Evolutionary conservation across 2,888 invertebrate genomes (phyloP), one percentile per base, ranked within the genome.

Genomic region (Poecilobothrus nobilitatus): DNA sequence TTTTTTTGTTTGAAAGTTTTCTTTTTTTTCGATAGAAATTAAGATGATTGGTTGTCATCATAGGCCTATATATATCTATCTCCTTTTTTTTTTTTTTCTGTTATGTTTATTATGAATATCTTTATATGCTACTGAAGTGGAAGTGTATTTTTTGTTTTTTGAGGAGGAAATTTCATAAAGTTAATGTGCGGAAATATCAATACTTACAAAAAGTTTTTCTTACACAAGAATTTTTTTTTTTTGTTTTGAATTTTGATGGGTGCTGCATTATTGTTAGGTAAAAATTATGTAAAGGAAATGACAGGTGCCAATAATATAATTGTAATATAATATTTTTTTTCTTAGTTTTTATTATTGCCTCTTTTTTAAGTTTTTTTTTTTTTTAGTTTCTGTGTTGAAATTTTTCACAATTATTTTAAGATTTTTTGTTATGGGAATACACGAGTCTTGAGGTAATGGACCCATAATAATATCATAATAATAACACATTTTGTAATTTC

Each of bases 221-320:
- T 5, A 41, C 41, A 41, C 5, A 5, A 5, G 27, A 8, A 3
- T 37, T 37, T 37, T 10, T 44, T 10, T 10, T 44, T 44, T 44
- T 44, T 44, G 10, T 15, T 15, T 15, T 44, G n/a, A n/a, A n/a
- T 27, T 27, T 27, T 27, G 27, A 27, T 27, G 27, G 27, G 27
- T 27, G 2, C 53, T n/a, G 53, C n/a, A 53, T 53, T 53, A 15
- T 53, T 53, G 15, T n/a, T 53, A 12, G 8, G 37, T 27, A 27
- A 27, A 53, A 53, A 53, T 53, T 53, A 53, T 53, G 18, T 18
- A 53, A 12, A 53, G n/a, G 15, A 53, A 53, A 53, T 53, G 53
- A 53, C 53, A 53, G 53, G 53, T 53, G 53, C 15, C 53, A 53
- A 53, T 53, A 53, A 53, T 53, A 15, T 53, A 53, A 53, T 53